phyloP scores from a whole-genome alignment of 2,113 vertebrate species.

The Sakesphorus luctuosus region DNA sequence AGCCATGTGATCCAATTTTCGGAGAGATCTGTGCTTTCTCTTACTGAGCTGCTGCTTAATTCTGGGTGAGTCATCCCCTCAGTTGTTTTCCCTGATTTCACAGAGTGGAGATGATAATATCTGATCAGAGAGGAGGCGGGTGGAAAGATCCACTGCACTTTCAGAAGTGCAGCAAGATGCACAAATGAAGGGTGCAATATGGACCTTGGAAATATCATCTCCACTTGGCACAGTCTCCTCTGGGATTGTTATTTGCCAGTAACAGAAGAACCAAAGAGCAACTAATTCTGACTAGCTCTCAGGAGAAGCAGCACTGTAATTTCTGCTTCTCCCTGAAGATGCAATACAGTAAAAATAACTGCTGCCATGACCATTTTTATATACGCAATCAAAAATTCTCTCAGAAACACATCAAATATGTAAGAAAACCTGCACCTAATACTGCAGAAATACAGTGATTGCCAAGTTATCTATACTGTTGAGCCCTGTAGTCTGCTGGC shows the following conservation, averaged over 20 bases:
- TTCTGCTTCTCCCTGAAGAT: constrained; percentile 19
- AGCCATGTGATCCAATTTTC: background rate
- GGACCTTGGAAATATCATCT: background rate
- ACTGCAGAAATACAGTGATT: background rate
- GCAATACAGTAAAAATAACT: constrained; percentile 21
- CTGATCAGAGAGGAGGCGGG: background rate
- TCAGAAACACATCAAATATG: background rate
- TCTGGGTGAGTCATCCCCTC: constrained; percentile 10
- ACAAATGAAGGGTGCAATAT: background rate
- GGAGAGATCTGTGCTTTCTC: background rate
- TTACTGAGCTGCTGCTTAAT: background rate
- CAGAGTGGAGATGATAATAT: constrained; percentile 13
- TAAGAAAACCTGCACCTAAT: background rate
- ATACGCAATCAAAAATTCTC: background rate
- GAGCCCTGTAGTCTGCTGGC: background rate
- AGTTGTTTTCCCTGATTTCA: background rate
- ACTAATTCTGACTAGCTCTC: background rate
- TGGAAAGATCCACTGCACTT: background rate
- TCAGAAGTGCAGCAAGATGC: background rate
- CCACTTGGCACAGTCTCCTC: background rate
- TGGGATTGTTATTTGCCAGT: background rate
- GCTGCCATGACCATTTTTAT: background rate
- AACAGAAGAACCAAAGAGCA: constrained; percentile 12
- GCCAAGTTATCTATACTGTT: background rate
- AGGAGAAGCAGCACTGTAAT: background rate